Conservation (phyloP, 2,113 vertebrate genomes). For the Lontra canadensis region DNA sequence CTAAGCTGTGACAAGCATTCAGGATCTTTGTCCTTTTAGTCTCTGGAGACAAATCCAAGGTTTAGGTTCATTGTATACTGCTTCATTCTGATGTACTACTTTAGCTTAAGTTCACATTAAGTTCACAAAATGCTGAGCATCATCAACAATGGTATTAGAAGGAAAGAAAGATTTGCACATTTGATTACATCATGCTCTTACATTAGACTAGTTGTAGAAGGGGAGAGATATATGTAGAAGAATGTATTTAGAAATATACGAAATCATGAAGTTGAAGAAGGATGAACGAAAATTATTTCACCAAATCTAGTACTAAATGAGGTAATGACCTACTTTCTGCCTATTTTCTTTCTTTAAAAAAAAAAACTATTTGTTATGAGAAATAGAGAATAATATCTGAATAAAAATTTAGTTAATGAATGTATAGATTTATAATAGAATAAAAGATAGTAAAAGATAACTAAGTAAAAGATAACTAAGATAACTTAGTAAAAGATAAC, state of each 20-base stretch:
- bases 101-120: not conserved
- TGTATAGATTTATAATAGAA: not conserved
- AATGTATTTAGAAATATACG: not conserved
- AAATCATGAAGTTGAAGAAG: not conserved
- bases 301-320: not conserved
- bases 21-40: not conserved
- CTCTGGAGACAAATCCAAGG: not conserved
- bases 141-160: not conserved
- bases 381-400: not conserved
- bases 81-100: not conserved
- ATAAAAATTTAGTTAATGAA: not conserved
- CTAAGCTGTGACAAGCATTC: too few relatives aligned
- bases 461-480: not conserved
- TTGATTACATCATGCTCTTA: not conserved
- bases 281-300: not conserved
- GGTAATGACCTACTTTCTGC: not conserved
- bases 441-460: too few relatives aligned
- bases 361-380: not conserved
- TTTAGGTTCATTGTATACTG: not conserved
- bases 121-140: not conserved
- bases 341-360: not conserved
- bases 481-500: not conserved
- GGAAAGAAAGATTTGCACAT: not conserved
- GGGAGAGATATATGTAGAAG: rapidly evolving
- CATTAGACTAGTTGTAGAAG: not conserved